A percentile compares a stretch with the other conserved stretches of the same genome.
Evolutionary conservation across 1,140 invertebrate species (phyloP).

Genomic region (Drosophila orosa): DNA sequence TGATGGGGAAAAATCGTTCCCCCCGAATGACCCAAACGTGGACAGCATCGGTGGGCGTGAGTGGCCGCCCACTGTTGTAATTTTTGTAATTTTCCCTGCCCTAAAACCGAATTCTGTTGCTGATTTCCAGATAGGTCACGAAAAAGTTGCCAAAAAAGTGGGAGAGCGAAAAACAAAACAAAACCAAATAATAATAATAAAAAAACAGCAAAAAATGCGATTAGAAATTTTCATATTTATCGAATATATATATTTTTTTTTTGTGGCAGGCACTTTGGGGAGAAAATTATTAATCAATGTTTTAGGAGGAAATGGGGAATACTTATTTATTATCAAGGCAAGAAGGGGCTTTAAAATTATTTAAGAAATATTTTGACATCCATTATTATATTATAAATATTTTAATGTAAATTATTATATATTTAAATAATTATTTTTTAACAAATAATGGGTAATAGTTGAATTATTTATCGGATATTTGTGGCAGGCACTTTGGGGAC

Average conservation of each 20-base stretch:
- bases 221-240: constrained; percentile 42
- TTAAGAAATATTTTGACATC: background rate
- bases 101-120: constrained; percentile 17
- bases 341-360: background rate
- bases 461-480: too few species aligned
- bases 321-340: background rate
- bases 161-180: background rate
- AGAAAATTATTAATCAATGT: constrained; percentile 15
- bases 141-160: constrained; percentile 18
- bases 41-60: constrained; percentile 28
- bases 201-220: background rate
- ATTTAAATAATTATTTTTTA: too few species aligned
- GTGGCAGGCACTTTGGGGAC: too few species aligned
- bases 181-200: constrained; percentile 1
- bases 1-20: constrained; percentile 18
- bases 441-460: too few species aligned
- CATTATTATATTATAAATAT: too few species aligned
- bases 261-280: background rate
- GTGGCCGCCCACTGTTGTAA: constrained; percentile 12
- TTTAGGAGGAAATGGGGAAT: background rate
- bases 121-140: constrained; percentile 49
- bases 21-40: constrained; percentile 38
- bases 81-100: constrained; percentile 29
- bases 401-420: too few species aligned
- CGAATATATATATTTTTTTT: too few species aligned